Evolutionary conservation across 2,797 vertebrate genomes (phyloP), one percentile per base, ranked within the genome.

Genomic region (Girardinus metallicus): DNA sequence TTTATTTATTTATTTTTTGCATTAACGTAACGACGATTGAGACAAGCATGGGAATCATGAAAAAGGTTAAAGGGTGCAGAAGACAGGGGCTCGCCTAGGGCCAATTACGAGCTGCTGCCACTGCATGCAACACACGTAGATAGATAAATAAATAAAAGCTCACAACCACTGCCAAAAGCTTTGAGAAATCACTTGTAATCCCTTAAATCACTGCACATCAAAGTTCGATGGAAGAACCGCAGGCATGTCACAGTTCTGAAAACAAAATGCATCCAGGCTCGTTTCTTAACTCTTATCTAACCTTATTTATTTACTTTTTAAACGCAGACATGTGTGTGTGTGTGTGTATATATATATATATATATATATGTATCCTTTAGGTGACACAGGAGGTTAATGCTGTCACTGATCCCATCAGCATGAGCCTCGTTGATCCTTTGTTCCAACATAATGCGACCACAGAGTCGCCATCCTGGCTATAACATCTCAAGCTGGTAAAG

Each of bases 151-250:
- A 83, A 81, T 73, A 82, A 76, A 41, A 44, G 43, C 60, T 43
- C 36, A 83, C 85, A 88, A 87, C 87, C 15, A 84, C 85, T 41
- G 74, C 79, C 51, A 81, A 88, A 76, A 83, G 83, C 87, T 84
- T 70, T 29, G 57, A 78, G 84, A 86, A 89, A 86, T 86, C 80
- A 90, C 87, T 87, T 88, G 83, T 93, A 92, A 94, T 88, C 89
- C 92, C 78, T 84, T 70, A 83, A 93, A 93, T 92, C 87, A 81
- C 80, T n/a, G 49, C 85, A 87, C 85, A 84, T 88, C 85, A 87
- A 87, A 92, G 91, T 90, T 86, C 76, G 74, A 21, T 73, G 76
- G 82, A 86, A 88, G 77, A 92, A 90, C 86, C 85, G 74, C n/a
- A 3, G 82, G 82, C 80, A 23, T 76, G 85, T 75, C 26, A 9